Base-by-base conservation (phyloP, 2,888 invertebrate genomes). In the Pheosia tremula region DNA sequence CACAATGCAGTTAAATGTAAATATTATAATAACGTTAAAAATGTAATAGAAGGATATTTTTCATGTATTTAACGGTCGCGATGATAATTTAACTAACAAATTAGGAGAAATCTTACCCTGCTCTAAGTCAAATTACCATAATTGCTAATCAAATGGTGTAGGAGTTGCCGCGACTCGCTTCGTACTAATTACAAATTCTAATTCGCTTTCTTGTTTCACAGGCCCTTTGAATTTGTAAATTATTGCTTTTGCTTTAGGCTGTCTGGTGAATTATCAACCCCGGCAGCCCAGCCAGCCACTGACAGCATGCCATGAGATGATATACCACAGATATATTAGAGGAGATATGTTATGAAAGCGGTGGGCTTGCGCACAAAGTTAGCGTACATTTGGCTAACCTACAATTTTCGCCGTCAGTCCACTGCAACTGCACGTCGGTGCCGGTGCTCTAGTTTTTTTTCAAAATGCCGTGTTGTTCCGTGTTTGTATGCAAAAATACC, bases 141-240 rank as follows among this genome's bases (percentile, higher is more conserved):
- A 93, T 93, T 91, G 91, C 88, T 93, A 93, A 93, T 93, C 93
- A 93, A 93, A 93, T 88, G 91, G 89, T 89, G 90, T 89, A 87
- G 88, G 88, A 88, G 88, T 86, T 84, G 86, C 86, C 82, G 83
- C 81, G 82, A 63, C 72, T 85, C 82, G 86, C 87, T 84, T 83
- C 86, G 83, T 82, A 82, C 90, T 93, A 93, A 93, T 93, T 93
- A 93, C 88, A 91, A 92, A 93, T 93, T 91, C 91, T 92, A 92
- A 93, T 93, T 91, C 84, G 84, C 89, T 89, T 89, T 88, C 93
- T 92, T 93, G 92, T 93, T 90, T 86, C 88, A 86, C 87, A 86
- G 88, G 87, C 86, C 89, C 89, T 91, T 92, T 92, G 93, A 93
- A 93, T 93, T 91, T 89, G 84, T 90, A 90, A 93, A 90, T 90